Evolutionary conservation across 2,113 vertebrate species (phyloP).

Genomic region (Osmerus eperlanus): DNA sequence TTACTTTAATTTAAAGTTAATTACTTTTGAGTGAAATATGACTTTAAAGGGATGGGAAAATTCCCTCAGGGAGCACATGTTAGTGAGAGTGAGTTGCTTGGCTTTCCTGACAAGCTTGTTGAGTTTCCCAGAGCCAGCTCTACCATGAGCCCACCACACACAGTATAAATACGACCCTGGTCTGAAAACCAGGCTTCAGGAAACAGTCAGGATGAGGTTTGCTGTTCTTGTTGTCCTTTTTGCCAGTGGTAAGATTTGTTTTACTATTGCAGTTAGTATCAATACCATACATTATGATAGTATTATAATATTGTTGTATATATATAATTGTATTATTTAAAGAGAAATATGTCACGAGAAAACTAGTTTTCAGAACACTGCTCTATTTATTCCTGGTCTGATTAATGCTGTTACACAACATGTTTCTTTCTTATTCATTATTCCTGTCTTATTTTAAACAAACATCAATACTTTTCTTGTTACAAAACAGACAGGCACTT

Average conservation of each 20-base stretch:
- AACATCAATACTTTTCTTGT: too few species aligned
- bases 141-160: background rate
- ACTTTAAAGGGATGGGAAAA: conserved; percentile 45
- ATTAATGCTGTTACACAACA: background rate
- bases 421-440: too few species aligned
- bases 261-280: background rate
- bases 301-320: background rate
- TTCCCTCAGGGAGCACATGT: conserved; percentile 33
- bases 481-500: too few species aligned
- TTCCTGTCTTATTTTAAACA: background rate
- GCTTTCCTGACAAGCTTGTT: conserved; percentile 14
- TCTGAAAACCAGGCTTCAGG: background rate
- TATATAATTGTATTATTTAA: background rate
- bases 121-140: conserved; percentile 27
- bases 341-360: background rate
- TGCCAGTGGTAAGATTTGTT: conserved; percentile 52
- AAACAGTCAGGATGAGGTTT: conserved; percentile 58
- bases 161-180: conserved; percentile 48
- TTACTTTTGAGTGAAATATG: background rate
- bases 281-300: background rate
- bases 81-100: conserved; percentile 24
- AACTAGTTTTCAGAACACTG: background rate
- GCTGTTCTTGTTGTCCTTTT: conserved; percentile 56
- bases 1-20: background rate
- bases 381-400: background rate